Evolutionary conservation across 2,888 invertebrate species (phyloP).

Genomic region (Beris chalybata): DNA sequence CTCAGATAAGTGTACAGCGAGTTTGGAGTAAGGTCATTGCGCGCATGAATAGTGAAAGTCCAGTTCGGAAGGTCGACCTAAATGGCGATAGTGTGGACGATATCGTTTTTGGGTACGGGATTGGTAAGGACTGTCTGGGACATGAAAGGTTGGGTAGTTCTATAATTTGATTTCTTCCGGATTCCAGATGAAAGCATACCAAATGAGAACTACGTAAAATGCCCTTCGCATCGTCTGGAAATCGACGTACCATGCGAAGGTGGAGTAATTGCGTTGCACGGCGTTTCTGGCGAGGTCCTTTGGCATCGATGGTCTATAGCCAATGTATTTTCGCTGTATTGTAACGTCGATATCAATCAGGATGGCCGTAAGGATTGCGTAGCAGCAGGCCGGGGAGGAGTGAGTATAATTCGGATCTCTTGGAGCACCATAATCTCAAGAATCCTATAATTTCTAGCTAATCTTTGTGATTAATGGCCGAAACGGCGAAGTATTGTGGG

Average conservation of each 20-base stretch:
- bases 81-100: slow-evolving; percentile 73
- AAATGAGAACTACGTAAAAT: slow-evolving; percentile 62
- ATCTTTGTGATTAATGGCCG: slow-evolving; percentile 67
- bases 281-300: slow-evolving; percentile 67
- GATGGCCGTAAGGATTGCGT: slow-evolving; percentile 74
- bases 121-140: slow-evolving; percentile 58
- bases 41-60: slow-evolving; percentile 72
- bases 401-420: slow-evolving; percentile 49
- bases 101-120: slow-evolving; percentile 75
- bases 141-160: too few species aligned
- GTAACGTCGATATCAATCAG: slow-evolving; percentile 68
- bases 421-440: not conserved
- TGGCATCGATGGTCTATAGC: slow-evolving; percentile 76
- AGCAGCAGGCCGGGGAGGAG: slow-evolving; percentile 72
- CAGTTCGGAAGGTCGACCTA: slow-evolving; percentile 70
- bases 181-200: slow-evolving; percentile 52
- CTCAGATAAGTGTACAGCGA: slow-evolving; percentile 53
- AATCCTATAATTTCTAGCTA: slow-evolving; percentile 54
- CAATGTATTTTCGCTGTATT: slow-evolving; percentile 73
- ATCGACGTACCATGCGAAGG: slow-evolving; percentile 73
- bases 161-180: not conserved
- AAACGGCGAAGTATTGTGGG: slow-evolving; percentile 70
- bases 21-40: slow-evolving; percentile 72
- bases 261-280: slow-evolving; percentile 76
- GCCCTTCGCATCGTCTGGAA: slow-evolving; percentile 66